phyloP scores from a whole-genome alignment of 2,888 invertebrate genomes.

The Ametastegia equiseti region DNA sequence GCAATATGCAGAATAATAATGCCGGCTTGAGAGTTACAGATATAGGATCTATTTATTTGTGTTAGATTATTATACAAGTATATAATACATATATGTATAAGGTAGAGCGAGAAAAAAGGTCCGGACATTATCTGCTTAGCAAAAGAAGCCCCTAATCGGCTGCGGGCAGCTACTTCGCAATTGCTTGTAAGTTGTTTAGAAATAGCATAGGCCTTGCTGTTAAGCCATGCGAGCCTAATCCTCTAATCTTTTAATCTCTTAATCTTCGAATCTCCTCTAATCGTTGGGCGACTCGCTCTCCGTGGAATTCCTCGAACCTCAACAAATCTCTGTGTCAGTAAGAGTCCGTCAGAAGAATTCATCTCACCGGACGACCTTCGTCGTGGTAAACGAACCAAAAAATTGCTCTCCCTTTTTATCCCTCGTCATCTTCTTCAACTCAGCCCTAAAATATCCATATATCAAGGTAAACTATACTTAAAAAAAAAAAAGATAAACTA shows the following conservation, averaged over 20 bases:
- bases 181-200: conserved; percentile 45
- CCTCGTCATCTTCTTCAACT: not conserved
- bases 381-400: conserved; percentile 37
- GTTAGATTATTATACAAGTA: conserved; percentile 11
- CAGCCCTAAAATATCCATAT: not conserved
- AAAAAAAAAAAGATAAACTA: not conserved
- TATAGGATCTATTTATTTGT: not conserved
- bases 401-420: not conserved
- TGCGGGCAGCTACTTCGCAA: conserved; percentile 35
- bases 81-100: too few relatives aligned
- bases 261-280: conserved; percentile 42
- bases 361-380: conserved; percentile 24
- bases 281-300: conserved; percentile 13
- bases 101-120: conserved; percentile 10
- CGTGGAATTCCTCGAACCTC: conserved; percentile 36
- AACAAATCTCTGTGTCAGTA: conserved; percentile 22
- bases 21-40: not conserved
- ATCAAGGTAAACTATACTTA: not conserved
- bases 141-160: conserved; percentile 33
- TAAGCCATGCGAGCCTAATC: conserved; percentile 41
- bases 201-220: conserved; percentile 33
- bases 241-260: conserved; percentile 39
- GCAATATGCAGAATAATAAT: conserved; percentile 17
- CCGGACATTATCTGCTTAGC: conserved; percentile 19
- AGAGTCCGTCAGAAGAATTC: conserved; percentile 33